Evolutionary conservation across 2,797 vertebrate species (phyloP), one percentile per base, ranked within the genome.

Genomic region (Schizopygopsis malacanthus): DNA sequence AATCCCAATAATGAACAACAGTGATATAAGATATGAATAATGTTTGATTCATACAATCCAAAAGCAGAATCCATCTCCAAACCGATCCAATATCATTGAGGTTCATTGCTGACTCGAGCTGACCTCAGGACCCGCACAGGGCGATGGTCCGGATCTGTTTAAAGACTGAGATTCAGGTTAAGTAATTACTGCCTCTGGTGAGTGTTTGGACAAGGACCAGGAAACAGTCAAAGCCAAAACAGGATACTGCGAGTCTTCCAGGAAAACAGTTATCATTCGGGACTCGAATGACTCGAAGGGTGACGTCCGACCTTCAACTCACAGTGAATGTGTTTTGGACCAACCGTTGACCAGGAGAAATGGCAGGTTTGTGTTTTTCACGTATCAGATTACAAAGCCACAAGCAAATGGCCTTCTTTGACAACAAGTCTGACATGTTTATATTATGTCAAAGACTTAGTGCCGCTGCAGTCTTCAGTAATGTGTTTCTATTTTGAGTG

Each of bases 211-310:
- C 56, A 59, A 70, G 9, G 50, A 81, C 83, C 83, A 89, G 87
- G 83, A 89, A 89, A 87, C 59, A 75, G 70, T 85, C 59, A 54
- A 88, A 75, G 70, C 84, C 59, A 54, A 88, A 90, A 90, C 89
- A 89, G 89, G 89, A 90, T 88, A 83, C 72, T 13, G 72, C 65
- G 70, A 78, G 80, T 85, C 80, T 85, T 90, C 82, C 87, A 90
- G 87, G 87, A 90, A 89, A 90, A 83, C 39, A 25, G 69, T 67
- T 75, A 84, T 90, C 75, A 85, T 79, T 79, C 37, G 83, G 45
- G 61, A 18, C n/a, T n/a, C 16, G 63, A 50, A 78, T 28, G 61
- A 18, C n/a, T n/a, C 18, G 63, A 50, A 78, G 72, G 41, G 61
- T 63, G 28, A 25, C 22, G 78, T 79, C 59, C 56, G 41, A 81